Base-by-base conservation (phyloP, 2,113 vertebrate species). In the Sarotherodon lohbergeri region DNA sequence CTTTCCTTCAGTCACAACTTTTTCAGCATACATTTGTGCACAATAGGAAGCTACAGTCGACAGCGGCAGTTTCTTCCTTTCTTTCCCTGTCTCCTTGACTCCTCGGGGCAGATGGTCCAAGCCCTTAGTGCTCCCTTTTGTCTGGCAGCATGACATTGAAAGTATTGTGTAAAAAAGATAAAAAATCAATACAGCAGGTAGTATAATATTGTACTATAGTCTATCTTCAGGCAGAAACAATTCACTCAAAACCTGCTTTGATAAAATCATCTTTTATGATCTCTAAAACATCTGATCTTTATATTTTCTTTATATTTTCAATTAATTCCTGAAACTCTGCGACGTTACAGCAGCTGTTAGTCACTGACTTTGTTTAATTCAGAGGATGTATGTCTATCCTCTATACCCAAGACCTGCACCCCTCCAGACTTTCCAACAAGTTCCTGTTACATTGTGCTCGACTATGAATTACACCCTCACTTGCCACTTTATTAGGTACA, bases 1-100 rank as follows among this genome's bases (percentile, higher is more conserved):
- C 94, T 96, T 97, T 88, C 91, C 92, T 48, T 95, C 89, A 48
- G 88, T 91, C 82, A 88, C 85, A 80, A 90, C 87, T 87, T 95
- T 95, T 88, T 95, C 94, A 86, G 92, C 95, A 80, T 96, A 95
- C 91, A 95, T 96, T 80, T 90, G 56, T 80, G 7, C 5, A 29
- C 39, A 55, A 41, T 27, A 56, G 8, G 57, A 78, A 12, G 81
- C 78, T 57, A 57, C 43, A 87, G 29, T 4, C 55, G 57, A 84
- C 39, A 59, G 86, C 1, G 6, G 32, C 54, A 8, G 19, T 68
- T 88, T 61, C 43, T 83, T 79, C 8, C 48, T 86, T 86, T 48
- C 81, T 82, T 19, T 88, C 41, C 52, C 39, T 85, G 19, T 59
- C 14, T 86, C 48, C 76, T 79, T 56, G 76, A 82, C 52, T 59